Percentiles rank a stretch among this genome's conserved stretches.
These are phyloP conservation scores for Disparrhopalites patrizii DNA, from an alignment of 2,888 invertebrate species.

Conservation along the genomic window DNA sequence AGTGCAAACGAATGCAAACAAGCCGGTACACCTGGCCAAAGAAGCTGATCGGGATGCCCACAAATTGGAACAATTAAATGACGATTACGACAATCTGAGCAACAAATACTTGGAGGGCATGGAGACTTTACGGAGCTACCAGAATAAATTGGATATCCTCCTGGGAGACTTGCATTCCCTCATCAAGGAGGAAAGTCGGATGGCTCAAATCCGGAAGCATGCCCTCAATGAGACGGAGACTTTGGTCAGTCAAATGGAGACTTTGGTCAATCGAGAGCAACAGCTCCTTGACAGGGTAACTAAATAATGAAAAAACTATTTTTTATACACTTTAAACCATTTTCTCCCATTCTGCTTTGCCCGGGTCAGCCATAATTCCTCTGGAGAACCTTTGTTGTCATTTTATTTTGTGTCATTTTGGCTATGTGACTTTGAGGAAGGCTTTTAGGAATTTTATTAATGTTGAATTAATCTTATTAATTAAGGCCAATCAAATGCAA, in stretches of 20 bases:
- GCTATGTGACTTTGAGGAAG: not conserved
- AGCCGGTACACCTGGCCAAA: conserved; percentile 41
- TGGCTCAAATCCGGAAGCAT: conserved; percentile 31
- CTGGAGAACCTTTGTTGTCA: too few species aligned
- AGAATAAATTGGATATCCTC: conserved; percentile 35
- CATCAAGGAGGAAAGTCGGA: conserved; percentile 35
- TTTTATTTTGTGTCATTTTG: too few species aligned
- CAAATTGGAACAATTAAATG: conserved; percentile 41
- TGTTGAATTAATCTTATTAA: too few species aligned
- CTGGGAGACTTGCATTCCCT: conserved; percentile 31
- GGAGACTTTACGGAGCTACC: conserved; percentile 30
- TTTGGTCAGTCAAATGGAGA: conserved; percentile 35
- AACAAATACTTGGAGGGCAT: conserved; percentile 31
- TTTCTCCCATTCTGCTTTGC: too few species aligned
- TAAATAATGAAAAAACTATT: too few species aligned
- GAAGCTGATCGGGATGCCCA: conserved; percentile 44
- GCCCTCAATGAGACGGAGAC: conserved; percentile 34
- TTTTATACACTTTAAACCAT: too few species aligned
- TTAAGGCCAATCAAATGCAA: conserved; percentile 5
- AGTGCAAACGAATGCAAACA: conserved; percentile 39
- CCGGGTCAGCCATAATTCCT: too few species aligned
- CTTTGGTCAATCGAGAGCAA: conserved; percentile 37
- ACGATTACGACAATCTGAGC: conserved; percentile 32
- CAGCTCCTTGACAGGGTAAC: conserved; percentile 36
- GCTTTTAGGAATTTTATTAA: too few species aligned